A percentile compares a stretch with the other conserved stretches of the same genome.
Evolutionary conservation across 2,113 vertebrate genomes (phyloP).

Genomic region (Phylloscopus whistleri): DNA sequence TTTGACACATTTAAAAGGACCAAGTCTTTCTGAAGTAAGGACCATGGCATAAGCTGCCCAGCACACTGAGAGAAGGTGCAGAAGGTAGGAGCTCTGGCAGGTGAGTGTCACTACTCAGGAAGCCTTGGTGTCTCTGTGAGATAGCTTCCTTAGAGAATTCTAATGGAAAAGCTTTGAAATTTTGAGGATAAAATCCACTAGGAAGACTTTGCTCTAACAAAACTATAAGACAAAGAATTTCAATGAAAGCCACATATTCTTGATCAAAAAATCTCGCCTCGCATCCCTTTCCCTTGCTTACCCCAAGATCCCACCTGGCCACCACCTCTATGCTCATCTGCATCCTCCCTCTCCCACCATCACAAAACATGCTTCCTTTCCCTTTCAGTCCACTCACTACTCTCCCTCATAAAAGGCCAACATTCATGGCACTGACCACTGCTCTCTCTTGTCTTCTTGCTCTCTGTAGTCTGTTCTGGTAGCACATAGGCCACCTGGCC

Average conservation of each 20-base stretch:
- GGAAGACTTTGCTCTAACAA: background rate
- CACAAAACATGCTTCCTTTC: background rate
- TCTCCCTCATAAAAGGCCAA: background rate
- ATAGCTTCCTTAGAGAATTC: background rate
- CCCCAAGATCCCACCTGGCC: background rate
- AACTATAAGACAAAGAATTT: background rate
- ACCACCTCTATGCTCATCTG: background rate
- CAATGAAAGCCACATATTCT: background rate
- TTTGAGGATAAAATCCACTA: background rate
- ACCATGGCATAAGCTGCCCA: background rate
- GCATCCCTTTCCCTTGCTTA: background rate
- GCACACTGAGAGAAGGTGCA: background rate
- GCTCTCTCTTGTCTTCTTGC: background rate
- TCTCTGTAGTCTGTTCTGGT: background rate
- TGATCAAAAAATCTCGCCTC: background rate
- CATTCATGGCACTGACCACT: background rate
- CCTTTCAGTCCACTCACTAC: background rate
- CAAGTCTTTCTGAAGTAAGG: background rate
- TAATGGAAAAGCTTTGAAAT: background rate
- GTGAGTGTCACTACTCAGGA: background rate
- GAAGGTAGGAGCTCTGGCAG: background rate
- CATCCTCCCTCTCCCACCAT: background rate
- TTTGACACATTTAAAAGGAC: background rate
- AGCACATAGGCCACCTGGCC: background rate
- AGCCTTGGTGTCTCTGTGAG: background rate